Evolutionary conservation across 2,888 invertebrate genomes (phyloP).

Genomic region (Ceramica pisi): DNA sequence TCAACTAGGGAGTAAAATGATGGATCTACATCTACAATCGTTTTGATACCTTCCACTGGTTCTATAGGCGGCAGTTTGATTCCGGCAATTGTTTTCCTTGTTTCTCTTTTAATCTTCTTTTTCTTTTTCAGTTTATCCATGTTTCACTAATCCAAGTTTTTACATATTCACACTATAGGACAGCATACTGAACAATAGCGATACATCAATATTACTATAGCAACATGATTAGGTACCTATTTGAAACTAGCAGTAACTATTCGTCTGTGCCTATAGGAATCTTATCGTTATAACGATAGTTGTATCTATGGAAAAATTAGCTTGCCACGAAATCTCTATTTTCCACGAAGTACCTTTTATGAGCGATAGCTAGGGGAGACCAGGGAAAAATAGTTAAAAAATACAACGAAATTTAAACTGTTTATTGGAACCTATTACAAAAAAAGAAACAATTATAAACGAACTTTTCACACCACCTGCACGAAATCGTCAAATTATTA

Average conservation of each 20-base stretch:
- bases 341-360: neutral
- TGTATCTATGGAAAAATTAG: constrained; percentile 1
- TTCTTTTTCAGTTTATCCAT: constrained; percentile 70
- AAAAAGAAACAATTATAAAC: no score
- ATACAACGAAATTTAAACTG: no score
- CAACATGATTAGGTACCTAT: constrained; percentile 63
- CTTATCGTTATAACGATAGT: constrained; percentile 33
- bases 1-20: constrained; percentile 91
- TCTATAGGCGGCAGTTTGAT: constrained; percentile 86
- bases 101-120: constrained; percentile 71
- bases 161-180: constrained; percentile 15
- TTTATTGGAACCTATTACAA: no score
- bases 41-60: constrained; percentile 79
- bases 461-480: no score
- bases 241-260: constrained; percentile 8
- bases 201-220: constrained; percentile 81
- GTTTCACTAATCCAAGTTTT: constrained; percentile 8
- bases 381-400: no score
- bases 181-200: constrained; percentile 8
- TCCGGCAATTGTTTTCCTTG: constrained; percentile 77
- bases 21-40: constrained; percentile 92
- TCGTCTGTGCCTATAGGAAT: neutral
- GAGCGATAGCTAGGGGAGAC: no score
- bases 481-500: no score
- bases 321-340: constrained; percentile 1